Evolutionary conservation across 2,888 invertebrate species (phyloP).

Genomic region (Amblyjoppa proteus): DNA sequence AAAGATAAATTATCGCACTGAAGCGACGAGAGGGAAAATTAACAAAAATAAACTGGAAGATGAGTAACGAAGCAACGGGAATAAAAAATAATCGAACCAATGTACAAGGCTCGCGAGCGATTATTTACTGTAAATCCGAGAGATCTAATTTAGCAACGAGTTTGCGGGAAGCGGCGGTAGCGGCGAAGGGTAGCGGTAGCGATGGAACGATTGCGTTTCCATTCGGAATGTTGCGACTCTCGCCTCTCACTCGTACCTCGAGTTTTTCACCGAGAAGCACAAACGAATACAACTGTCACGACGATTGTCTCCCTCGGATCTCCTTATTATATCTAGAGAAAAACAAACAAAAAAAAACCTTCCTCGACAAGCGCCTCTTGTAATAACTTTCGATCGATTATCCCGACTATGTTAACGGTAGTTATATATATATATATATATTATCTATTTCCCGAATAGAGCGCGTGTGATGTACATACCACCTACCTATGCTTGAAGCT

Average conservation of each 20-base stretch:
- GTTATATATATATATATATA: conserved; percentile 10
- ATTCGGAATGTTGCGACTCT: conserved; percentile 60
- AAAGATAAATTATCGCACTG: conserved; percentile 7
- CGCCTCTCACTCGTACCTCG: conserved; percentile 67
- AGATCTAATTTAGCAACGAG: conserved; percentile 1
- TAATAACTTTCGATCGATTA: conserved; percentile 66
- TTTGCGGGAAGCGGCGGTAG: conserved; percentile 29
- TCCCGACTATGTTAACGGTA: conserved; percentile 69
- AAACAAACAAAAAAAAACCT: conserved; percentile 27
- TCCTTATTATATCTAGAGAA: conserved; percentile 46
- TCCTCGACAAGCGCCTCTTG: conserved; percentile 57
- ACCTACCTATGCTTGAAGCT: conserved; percentile 80
- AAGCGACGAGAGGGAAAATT: conserved; percentile 28
- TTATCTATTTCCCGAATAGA: conserved; percentile 63
- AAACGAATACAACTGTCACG: conserved; percentile 34
- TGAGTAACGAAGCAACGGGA: conserved; percentile 30
- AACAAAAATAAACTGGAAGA: conserved; percentile 55
- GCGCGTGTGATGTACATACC: conserved; percentile 82
- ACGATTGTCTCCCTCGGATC: conserved; percentile 33
- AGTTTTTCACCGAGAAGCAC: conserved; percentile 33
- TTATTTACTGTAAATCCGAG: conserved; percentile 20
- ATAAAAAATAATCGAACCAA: conserved; percentile 5
- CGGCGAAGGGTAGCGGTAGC: conserved; percentile 26
- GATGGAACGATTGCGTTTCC: conserved; percentile 40
- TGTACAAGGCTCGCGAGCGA: conserved; percentile 23